Evolutionary conservation across 2,797 vertebrate species (phyloP).

Genomic region (Botia almorhae): DNA sequence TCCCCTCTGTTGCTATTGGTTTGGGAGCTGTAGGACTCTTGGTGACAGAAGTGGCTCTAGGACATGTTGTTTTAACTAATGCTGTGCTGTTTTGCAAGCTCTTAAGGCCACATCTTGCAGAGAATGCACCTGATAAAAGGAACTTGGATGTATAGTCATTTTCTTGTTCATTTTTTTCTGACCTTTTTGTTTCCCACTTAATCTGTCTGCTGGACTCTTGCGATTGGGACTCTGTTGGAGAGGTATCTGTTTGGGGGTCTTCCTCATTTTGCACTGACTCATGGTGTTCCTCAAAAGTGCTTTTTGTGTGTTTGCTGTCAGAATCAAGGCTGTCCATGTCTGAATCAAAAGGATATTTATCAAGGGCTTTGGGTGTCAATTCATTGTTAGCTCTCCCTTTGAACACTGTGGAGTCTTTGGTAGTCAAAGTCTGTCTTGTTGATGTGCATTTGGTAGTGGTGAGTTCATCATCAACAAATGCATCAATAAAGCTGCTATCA

Average conservation of each 20-base stretch:
- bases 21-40: conserved; percentile 73
- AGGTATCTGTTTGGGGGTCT: conserved; percentile 72
- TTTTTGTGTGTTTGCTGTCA: conserved; percentile 69
- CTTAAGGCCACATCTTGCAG: conserved; percentile 77
- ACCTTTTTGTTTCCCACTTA: conserved; percentile 72
- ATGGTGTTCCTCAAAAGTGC: conserved; percentile 71
- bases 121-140: conserved; percentile 78
- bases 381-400: conserved; percentile 82
- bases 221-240: conserved; percentile 59
- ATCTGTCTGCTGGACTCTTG: conserved; percentile 67
- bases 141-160: conserved; percentile 70
- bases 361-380: too few species aligned
- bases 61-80: conserved; percentile 60
- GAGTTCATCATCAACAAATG: conserved; percentile 92
- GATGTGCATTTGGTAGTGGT: conserved; percentile 77
- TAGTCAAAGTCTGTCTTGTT: conserved; percentile 77
- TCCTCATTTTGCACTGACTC: conserved; percentile 74
- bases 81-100: conserved; percentile 71
- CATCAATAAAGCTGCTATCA: conserved; percentile 99
- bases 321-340: conserved; percentile 66
- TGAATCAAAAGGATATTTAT: too few species aligned
- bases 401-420: conserved; percentile 74
- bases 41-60: conserved; percentile 56
- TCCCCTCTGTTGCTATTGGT: conserved; percentile 76
- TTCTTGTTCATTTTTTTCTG: conserved; percentile 70